These are phyloP conservation scores for Paramormyrops hopkinsi DNA, from an alignment of 2,797 vertebrate genomes.

Conservation along the genomic window DNA sequence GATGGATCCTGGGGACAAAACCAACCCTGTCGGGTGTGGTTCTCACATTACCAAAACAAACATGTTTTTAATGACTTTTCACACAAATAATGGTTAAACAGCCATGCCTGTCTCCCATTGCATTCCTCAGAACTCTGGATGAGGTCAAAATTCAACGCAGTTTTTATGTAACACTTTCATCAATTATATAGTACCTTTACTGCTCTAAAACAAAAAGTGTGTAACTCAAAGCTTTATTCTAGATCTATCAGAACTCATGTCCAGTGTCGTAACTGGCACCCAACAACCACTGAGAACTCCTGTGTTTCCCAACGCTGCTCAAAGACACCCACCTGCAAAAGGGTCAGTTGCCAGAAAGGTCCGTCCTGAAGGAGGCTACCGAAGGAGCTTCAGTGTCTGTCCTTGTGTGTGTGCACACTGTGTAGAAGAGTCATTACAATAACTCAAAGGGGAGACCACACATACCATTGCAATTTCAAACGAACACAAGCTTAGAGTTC, in stretches of 20 bases:
- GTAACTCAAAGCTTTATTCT: not conserved
- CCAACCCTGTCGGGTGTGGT: not conserved
- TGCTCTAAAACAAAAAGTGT: not conserved
- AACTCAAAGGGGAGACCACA: not conserved
- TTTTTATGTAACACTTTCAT: not conserved
- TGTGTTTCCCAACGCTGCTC: not conserved
- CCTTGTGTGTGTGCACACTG: conserved; percentile 60
- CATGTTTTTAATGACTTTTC: not conserved
- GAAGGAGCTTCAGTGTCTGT: conserved; percentile 65
- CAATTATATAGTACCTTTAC: not conserved
- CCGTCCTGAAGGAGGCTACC: conserved; percentile 73
- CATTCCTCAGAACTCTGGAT: not conserved
- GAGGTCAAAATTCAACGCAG: not conserved
- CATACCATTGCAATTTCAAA: not conserved
- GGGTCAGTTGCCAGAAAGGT: conserved; percentile 75
- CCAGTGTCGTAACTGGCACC: not conserved
- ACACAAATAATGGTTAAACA: not conserved
- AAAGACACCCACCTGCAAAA: conserved; percentile 64
- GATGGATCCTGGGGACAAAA: conserved; percentile 4
- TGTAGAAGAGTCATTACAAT: conserved; percentile 29
- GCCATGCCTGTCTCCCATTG: not conserved
- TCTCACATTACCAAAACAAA: not conserved
- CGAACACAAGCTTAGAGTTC: not conserved
- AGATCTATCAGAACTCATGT: not conserved
- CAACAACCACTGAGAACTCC: not conserved